Conservation (phyloP, 2,113 vertebrate genomes). For the Antechinus stuartii region DNA sequence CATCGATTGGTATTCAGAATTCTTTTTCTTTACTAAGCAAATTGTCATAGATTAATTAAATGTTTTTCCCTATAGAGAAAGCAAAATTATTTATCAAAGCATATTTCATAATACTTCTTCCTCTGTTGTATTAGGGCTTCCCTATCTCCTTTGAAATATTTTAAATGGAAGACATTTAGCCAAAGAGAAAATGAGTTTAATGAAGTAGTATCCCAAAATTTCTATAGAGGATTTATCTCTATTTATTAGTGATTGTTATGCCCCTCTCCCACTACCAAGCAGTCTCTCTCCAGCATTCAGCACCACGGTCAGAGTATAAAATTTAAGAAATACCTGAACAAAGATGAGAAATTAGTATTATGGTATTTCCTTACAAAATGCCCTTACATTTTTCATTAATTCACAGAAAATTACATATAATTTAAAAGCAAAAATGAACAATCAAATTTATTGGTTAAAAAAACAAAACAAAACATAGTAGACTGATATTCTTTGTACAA, state of each 20-base stretch:
- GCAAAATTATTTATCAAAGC: neutral
- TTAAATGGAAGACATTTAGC: neutral
- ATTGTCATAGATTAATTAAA: neutral
- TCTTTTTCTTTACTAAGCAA: neutral
- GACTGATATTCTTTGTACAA: too few species aligned
- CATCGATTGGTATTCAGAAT: neutral
- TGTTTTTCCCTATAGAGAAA: neutral
- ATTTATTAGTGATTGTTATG: neutral
- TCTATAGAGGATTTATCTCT: neutral
- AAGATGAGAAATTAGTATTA: too few species aligned
- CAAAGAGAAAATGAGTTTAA: neutral
- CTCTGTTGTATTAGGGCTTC: neutral
- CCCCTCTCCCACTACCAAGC: neutral
- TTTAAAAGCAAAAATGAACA: neutral
- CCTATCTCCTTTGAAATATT: neutral
- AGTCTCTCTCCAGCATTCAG: slow-evolving; percentile 64
- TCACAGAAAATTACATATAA: neutral
- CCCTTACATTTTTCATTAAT: neutral
- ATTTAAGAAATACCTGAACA: neutral
- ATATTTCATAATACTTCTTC: neutral
- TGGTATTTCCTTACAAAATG: neutral
- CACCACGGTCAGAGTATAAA: slow-evolving; percentile 75
- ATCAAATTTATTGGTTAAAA: neutral
- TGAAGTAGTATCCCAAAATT: neutral
- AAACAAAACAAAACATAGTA: too few species aligned